Percentiles rank a stretch among this genome's conserved stretches.
Conservation (phyloP, 1,140 invertebrate genomes). For the Drosophila lacertosa region DNA sequence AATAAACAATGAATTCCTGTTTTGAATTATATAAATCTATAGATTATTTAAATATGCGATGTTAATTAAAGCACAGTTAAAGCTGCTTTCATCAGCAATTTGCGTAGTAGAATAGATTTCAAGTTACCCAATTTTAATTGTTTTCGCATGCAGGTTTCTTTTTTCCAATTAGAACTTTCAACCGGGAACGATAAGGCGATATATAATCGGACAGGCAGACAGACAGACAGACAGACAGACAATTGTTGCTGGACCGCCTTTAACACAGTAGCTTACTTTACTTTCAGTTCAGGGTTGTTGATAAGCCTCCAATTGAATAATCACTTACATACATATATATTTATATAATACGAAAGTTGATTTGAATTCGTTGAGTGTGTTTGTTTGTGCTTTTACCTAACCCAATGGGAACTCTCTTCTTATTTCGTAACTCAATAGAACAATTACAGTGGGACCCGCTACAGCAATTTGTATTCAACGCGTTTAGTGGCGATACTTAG, state of each 20-base stretch:
- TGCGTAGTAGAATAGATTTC: no score
- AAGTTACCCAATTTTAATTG: no score
- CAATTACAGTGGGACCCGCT: neutral
- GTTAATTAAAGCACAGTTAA: no score
- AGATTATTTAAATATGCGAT: no score
- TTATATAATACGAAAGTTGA: neutral
- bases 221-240: neutral
- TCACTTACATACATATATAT: neutral
- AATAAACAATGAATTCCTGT: no score
- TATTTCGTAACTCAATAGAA: neutral
- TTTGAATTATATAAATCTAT: no score
- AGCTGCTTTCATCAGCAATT: no score
- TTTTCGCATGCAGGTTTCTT: neutral
- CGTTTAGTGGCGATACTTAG: neutral
- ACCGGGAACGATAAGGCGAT: constrained; percentile 1
- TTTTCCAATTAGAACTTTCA: neutral
- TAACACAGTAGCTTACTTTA: constrained; percentile 5
- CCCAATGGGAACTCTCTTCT: neutral
- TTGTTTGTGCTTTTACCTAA: neutral
- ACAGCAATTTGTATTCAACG: neutral
- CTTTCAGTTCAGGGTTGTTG: constrained; percentile 7
- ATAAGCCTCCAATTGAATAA: constrained; percentile 17
- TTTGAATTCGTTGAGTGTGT: neutral
- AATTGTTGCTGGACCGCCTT: neutral
- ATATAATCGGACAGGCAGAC: neutral